Evolutionary conservation across 2,113 vertebrate genomes (phyloP).

Genomic region (Pitta sordida): DNA sequence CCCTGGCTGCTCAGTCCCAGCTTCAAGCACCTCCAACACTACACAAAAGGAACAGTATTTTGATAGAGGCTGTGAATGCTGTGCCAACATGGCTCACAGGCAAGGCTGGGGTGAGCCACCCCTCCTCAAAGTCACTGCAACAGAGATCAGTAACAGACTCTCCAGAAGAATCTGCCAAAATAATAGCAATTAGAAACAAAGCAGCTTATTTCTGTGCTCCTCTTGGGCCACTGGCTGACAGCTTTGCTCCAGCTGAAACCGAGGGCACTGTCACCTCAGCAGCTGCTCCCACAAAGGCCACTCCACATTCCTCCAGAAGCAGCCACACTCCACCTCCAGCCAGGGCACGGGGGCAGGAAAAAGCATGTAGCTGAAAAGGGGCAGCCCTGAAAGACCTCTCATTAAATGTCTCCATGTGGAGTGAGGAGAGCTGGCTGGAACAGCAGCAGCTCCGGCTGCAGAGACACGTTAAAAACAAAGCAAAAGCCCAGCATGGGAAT

Average conservation of each 20-base stretch:
- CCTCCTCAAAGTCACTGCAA: fast-evolving
- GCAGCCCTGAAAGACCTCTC: not conserved
- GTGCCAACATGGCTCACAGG: fast-evolving
- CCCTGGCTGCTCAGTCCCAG: not conserved
- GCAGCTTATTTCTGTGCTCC: not conserved
- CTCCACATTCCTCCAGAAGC: not conserved
- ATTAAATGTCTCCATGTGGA: not conserved
- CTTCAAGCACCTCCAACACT: not conserved
- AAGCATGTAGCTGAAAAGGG: not conserved
- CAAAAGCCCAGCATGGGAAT: not conserved
- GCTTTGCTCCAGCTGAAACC: not conserved
- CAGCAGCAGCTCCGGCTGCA: not conserved
- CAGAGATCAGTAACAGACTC: not conserved
- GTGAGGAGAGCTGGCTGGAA: not conserved
- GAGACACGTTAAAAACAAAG: not conserved
- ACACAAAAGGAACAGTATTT: not conserved
- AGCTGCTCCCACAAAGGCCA: not conserved
- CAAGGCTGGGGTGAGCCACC: fast-evolving
- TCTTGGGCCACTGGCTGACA: not conserved
- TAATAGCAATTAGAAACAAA: not conserved
- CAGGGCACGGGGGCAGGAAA: not conserved
- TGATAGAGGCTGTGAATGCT: not conserved
- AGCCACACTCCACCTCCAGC: not conserved
- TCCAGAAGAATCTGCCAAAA: not conserved
- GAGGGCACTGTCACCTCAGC: not conserved